These are phyloP conservation scores for Glomeris marginata DNA, from an alignment of 2,888 invertebrate genomes.

Conservation along the genomic window DNA sequence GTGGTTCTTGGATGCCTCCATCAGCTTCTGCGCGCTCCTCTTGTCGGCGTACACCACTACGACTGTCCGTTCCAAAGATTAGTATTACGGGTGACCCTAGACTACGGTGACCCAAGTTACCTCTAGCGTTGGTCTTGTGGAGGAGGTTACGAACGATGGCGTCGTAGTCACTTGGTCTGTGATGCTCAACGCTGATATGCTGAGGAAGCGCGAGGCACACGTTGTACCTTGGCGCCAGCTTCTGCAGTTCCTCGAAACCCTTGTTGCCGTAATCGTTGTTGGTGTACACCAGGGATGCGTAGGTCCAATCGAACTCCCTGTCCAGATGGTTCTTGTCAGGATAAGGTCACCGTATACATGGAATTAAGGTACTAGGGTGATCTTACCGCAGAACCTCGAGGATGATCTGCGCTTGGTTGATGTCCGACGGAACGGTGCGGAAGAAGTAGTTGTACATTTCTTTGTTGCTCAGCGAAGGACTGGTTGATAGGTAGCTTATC, in stretches of 20 bases:
- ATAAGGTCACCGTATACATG: conserved; percentile 12
- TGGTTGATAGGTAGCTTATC: conserved; percentile 41
- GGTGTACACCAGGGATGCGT: conserved; percentile 39
- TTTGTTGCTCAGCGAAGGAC: conserved; percentile 37
- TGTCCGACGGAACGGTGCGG: conserved; percentile 41
- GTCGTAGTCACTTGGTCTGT: conserved; percentile 31
- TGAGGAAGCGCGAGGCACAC: conserved; percentile 38
- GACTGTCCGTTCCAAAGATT: too few species aligned
- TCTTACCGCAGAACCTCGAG: conserved; percentile 37
- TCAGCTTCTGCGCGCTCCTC: conserved; percentile 30
- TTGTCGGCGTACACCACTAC: conserved; percentile 39
- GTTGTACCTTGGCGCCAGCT: conserved; percentile 31
- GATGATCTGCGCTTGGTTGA: conserved; percentile 40
- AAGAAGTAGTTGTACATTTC: conserved; percentile 39
- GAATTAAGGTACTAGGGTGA: not conserved
- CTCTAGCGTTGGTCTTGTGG: conserved; percentile 34
- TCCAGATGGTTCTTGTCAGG: not conserved
- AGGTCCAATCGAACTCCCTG: conserved; percentile 38
- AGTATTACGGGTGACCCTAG: not conserved
- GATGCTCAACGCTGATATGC: conserved; percentile 33
- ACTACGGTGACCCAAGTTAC: too few species aligned
- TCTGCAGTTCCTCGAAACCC: conserved; percentile 35
- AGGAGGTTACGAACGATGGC: conserved; percentile 31
- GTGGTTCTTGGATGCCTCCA: conserved; percentile 32
- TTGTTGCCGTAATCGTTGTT: conserved; percentile 41